Base-by-base conservation (phyloP, 2,797 vertebrate species). In the Odontamblyopus rebecca region DNA sequence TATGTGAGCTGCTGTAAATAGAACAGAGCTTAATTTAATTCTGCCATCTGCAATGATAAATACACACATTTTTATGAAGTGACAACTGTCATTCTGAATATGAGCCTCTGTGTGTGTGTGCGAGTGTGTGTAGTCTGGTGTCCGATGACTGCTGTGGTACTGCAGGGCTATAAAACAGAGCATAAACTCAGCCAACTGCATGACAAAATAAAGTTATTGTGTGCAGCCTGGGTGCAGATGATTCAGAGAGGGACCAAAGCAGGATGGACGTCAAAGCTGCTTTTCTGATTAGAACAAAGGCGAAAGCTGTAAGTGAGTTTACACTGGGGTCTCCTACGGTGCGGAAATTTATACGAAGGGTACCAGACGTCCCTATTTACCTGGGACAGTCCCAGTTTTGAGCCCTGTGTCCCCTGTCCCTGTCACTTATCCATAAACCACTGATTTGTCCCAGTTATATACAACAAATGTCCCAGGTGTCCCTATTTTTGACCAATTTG, bases 31-130 rank as follows among this genome's bases (percentile, higher is more conserved):
- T 83, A 50, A 23, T 83, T 87, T 81, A 82, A 83, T 71, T 81
- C 76, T 79, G 75, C 82, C 83, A 80, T 84, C 76, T 76, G 80
- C 76, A 85, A 80, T 77, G 67, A 86, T 78, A 89, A 81, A 85
- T 38, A 75, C 74, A 71, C 78, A 73, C 67, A 62, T 79, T 84
- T 89, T 78, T 80, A 85, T 73, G 68, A 82, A 73, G 75, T 68
- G 66, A 84, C 82, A 83, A 81, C 81, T 79, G 80, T 73, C 81
- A 69, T 53, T 71, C 13, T 71, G 71, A 85, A 84, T 61, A 60
- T 74, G 75, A 84, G 78, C 76, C 71, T 67, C 63, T 2, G 35
- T 9, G 35, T 38, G 35, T 8, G 35, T 38, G 35, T 9, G 35
- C 9, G 32, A 5, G 35, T 38, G 35, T 38, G 35, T 38, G 35